These are phyloP conservation scores for Parazoanthus atlanticus DNA, from an alignment of 92 coral and sea anemone species.

Conservation along the genomic window DNA sequence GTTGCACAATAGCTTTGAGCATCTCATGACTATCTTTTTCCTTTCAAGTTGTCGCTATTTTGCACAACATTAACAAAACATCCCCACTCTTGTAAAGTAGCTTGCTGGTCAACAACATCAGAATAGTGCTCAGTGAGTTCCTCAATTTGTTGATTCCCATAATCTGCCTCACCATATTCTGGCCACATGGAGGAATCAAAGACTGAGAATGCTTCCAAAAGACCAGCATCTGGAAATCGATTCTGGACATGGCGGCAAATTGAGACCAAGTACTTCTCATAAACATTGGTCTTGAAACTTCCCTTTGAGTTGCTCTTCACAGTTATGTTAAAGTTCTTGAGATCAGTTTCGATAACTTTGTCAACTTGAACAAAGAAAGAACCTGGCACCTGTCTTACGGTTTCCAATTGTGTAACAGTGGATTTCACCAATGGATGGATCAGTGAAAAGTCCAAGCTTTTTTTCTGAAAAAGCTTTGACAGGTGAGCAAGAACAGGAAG, in stretches of 20 bases:
- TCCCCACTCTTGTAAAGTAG: constrained; percentile 34
- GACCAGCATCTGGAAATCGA: constrained; percentile 28
- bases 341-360: constrained; percentile 23
- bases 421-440: constrained; percentile 31
- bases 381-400: constrained; percentile 15
- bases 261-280: too few species aligned
- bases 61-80: constrained; percentile 46
- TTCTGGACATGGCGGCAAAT: too few species aligned
- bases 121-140: constrained; percentile 38
- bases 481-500: not conserved
- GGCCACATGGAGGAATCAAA: constrained; percentile 35
- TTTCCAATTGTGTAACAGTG: constrained; percentile 43
- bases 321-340: constrained; percentile 38
- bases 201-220: constrained; percentile 40
- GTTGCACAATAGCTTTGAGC: constrained; percentile 35
- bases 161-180: constrained; percentile 6
- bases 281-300: too few species aligned
- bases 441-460: constrained; percentile 23
- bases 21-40: constrained; percentile 37
- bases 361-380: constrained; percentile 34
- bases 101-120: constrained; percentile 40
- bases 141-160: constrained; percentile 41
- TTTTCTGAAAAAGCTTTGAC: too few species aligned
- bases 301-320: constrained; percentile 29
- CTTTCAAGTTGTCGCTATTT: constrained; percentile 32